Base-by-base conservation (phyloP, 2,113 vertebrate genomes). In the Donacobius atricapilla region DNA sequence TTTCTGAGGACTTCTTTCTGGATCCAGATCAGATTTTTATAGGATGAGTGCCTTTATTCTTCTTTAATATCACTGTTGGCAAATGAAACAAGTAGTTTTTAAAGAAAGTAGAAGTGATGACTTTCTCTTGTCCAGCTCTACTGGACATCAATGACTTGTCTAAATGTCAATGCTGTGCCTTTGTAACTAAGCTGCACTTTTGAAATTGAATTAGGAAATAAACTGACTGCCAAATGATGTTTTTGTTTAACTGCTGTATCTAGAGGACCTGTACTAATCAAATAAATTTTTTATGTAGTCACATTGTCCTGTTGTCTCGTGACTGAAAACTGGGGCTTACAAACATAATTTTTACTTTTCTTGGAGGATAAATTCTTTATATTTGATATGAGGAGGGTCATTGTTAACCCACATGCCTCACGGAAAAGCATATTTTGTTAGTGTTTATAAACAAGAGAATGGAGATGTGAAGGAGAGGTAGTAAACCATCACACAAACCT, bases 201-300 rank as follows among this genome's bases (percentile, higher is more conserved):
- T 40, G 33, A 47, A 56, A 90, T 8, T 73, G 64, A 78, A 69
- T 61, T 69, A 73, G 19, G 54, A 87, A 90, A 84, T 47, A 51
- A 91, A 64, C 7, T 57, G 31, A 90, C n/a, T 85, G 39, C 12
- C 48, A 88, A 79, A 51, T 64, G 3, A 35, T 9, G 4, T 42
- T 58, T 53, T 40, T 82, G 9, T 90, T 33, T 81, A 89, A 82
- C 53, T 83, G 28, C 40, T 84, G 2, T 66, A 68, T 58, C 31
- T 66, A 75, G 35, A 91, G 22, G 9, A 63, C 50, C 21, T 78
- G 28, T 84, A 82, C 24, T 69, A 86, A 85, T 44, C 30, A 83
- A 96, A 97, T 95, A 94, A 96, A 96, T 25, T 39, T 69, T 25
- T 80, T 56, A 75, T 31, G 11, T 45, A n/a, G 30, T 91, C 30